Base-by-base conservation (phyloP, 2,888 invertebrate species). In the Cryptus viduatorius region DNA sequence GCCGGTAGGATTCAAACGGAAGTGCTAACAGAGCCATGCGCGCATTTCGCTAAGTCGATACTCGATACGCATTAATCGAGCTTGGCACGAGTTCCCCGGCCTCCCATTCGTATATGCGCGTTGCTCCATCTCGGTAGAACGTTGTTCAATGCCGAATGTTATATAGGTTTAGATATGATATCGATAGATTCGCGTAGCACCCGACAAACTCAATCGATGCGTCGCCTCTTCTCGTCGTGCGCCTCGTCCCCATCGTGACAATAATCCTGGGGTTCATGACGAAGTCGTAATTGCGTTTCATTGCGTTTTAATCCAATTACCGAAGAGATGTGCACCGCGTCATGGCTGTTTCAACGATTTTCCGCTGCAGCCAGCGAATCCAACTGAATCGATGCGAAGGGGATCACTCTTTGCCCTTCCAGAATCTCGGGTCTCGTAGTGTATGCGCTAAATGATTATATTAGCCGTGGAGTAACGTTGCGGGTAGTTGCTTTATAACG, bases 281-380 rank as follows among this genome's bases (percentile, higher is more conserved):
- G 90, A 90, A 90, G 87, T 88, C 87, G 87, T 91, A 91, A 92
- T 92, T 88, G 88, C 89, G 90, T 91, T 91, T 90, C 90, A 91
- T 90, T 87, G 89, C 88, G 86, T 89, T 91, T 91, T 90, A 90
- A 91, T 89, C 89, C 86, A 89, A 91, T 91, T 88, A 86, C 79
- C 48, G 67, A 46, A 7, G 72, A 61, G 12, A 37, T 61, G 12
- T 46, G 80, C 73, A 75, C 83, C 73, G 64, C 42, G 24, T 42
- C 10, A 1, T 44, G 42, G 44, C 24, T 12, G 44, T 44, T 37
- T 72, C 59, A 4, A 44, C 19, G 10, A 53, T 71, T 53, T 56
- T 10, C 8, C 48, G 1, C 8, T 50, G 4, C 16, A 10, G 37
- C 16, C 37, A 19, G 50, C 19, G 7, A 53, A 1, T 37, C 24